Base-by-base conservation (phyloP, 2,113 vertebrate genomes). In the Seriola dumerili region DNA sequence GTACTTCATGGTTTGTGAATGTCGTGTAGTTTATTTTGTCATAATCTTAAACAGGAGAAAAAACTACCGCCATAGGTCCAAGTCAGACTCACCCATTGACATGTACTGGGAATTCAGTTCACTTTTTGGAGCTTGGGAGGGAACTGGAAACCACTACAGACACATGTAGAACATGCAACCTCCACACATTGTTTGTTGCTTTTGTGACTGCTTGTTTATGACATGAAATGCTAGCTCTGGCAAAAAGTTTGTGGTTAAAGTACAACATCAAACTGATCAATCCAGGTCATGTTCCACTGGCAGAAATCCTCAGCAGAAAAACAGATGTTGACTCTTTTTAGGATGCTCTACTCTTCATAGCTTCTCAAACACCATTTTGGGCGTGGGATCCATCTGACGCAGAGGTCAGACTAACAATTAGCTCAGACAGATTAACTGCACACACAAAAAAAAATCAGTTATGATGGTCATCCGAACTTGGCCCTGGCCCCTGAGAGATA, bases 351-450 rank as follows among this genome's bases (percentile, higher is more conserved):
- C 50, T 76, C 70, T 82, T 73, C 52, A 13, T 38, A 21, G 34
- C 5, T 17, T 62, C 23, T 71, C 48, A 38, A 50, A 40, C 17
- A 19, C 25, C 61, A 36, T 59, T 70, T 50, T 83, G 79, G 80
- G 81, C 8, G 59, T 78, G 72, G 46, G 68, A 78, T 46, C 62
- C 42, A 58, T 38, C 40, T 42, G 40, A 14, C 11, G 40, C 58
- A 52, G 80, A 84, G 69, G 64, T 84, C 86, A 77, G 29, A 69
- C 68, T 61, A 59, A 89, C 55, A 86, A 80, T 92, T 87, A 86
- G 55, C 48, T 85, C 81, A 85, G 72, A 23, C 48, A 71, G 66
- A 89, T 86, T 55, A 72, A 83, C 32, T 61, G 19, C 81, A 88
- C 62, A 52, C 63, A 55, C 40, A 44, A 29, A 72, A 44, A 44